Evolutionary conservation across 2,888 invertebrate species (phyloP), one percentile per base, ranked within the genome.

Genomic region (Xylocampa areola): DNA sequence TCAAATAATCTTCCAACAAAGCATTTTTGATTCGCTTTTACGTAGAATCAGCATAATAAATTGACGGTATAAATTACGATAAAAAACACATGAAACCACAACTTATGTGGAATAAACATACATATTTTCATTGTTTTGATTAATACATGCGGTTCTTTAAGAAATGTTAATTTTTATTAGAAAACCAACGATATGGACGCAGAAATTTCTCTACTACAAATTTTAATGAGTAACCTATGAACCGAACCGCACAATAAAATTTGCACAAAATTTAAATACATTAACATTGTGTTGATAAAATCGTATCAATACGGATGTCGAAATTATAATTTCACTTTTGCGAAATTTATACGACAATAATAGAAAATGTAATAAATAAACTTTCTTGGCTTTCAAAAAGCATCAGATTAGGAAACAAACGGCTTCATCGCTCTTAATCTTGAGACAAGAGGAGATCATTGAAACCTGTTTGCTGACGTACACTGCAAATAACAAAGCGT

Each of bases 201-300:
- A 33, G 13, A 50, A 25, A 63, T 72, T 66, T 72, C 73, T 61
- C 54, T 68, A 48, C 40, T n/a, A 59, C 47, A 53, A 68, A 73
- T 54, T 44, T 36, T 54, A 48, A 57, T 63, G 50, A 11, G 25
- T 45, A 32, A 75, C 75, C 73, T 53, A 47, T 68, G 65, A 68
- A 61, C 68, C 30, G 23, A 44, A n/a, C n/a, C 4, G 25, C 16
- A 59, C 61, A 72, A 73, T 59, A 49, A 59, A 52, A 73, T 73
- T 68, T 61, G 58, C 73, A 75, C 65, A 68, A 59, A 62, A 73
- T 73, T 73, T 62, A 47, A 72, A 73, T 73, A 76, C 47, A 65
- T 73, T 75, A 75, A 27, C 13, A 48, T 16, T n/a, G n/a, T n/a
- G n/a, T 32, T 36, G 62, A 36, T 60, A 73, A n/a, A n/a, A 60